Percentiles rank a stretch among this genome's conserved stretches.
Evolutionary conservation across 2,113 vertebrate genomes (phyloP).

Genomic region (Petaurus breviceps): DNA sequence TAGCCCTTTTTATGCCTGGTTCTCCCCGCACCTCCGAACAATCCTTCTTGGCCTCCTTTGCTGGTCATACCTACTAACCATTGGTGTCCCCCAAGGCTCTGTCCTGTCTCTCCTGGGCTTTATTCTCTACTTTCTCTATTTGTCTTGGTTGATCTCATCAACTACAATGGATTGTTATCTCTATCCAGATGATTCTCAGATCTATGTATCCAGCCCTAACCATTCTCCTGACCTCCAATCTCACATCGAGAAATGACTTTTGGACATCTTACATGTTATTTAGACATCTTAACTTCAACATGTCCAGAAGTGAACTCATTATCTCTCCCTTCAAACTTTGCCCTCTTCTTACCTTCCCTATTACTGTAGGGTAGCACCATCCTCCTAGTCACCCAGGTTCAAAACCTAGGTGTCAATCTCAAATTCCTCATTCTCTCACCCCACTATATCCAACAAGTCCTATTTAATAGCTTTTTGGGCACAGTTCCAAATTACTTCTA

Average conservation of each 20-base stretch:
- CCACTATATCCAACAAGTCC: too few species aligned
- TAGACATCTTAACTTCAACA: neutral
- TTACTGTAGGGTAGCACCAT: neutral
- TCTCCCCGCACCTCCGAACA: too few species aligned
- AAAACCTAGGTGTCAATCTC: neutral
- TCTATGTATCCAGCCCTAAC: neutral
- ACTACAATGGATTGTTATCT: too few species aligned
- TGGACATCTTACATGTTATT: neutral
- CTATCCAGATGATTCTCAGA: neutral
- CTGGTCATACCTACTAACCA: too few species aligned
- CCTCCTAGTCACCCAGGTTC: neutral
- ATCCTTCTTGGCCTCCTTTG: too few species aligned
- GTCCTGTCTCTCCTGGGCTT: too few species aligned
- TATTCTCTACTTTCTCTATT: neutral
- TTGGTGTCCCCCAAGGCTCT: too few species aligned
- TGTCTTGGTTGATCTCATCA: neutral
- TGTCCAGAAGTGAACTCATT: neutral
- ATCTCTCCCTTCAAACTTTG: neutral
- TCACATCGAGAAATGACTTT: neutral
- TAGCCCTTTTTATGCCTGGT: too few species aligned
- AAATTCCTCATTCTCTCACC: neutral
- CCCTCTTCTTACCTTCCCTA: neutral
- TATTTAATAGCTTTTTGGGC: neutral
- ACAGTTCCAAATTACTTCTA: neutral
- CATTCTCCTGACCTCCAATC: neutral